These are phyloP conservation scores for Enteromius paludinosus DNA, from an alignment of 2,797 vertebrate genomes.

Conservation along the genomic window DNA sequence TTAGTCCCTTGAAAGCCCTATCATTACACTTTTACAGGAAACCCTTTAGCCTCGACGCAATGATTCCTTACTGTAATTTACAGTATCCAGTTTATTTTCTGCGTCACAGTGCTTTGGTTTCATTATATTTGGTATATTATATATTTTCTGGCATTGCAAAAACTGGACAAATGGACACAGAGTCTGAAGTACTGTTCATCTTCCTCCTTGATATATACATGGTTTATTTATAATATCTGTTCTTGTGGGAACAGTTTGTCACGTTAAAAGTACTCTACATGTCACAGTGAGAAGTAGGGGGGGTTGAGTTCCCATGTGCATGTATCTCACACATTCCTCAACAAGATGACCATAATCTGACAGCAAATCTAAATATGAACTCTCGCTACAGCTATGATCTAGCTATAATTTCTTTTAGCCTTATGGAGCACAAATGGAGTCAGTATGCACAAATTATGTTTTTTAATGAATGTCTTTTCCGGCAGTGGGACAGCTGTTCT, in stretches of 20 bases:
- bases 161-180: neutral
- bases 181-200: neutral
- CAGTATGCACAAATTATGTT: neutral
- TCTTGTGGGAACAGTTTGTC: neutral
- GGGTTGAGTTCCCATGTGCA: neutral
- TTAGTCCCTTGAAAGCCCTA: slow-evolving; percentile 39
- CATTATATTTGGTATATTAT: slow-evolving; percentile 7
- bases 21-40: slow-evolving; percentile 53
- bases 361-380: slow-evolving; percentile 56
- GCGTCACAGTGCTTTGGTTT: slow-evolving; percentile 5
- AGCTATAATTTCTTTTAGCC: neutral
- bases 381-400: slow-evolving; percentile 3
- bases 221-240: neutral
- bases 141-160: neutral
- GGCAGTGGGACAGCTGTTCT: slow-evolving; percentile 76
- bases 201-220: neutral
- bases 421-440: neutral
- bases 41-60: slow-evolving; percentile 1
- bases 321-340: neutral
- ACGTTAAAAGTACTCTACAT: neutral
- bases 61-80: slow-evolving; percentile 31
- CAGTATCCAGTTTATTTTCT: slow-evolving; percentile 25
- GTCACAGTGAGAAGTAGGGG: neutral
- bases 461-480: slow-evolving; percentile 29
- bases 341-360: slow-evolving; percentile 28